These are phyloP conservation scores for Xiphophorus couchianus DNA, from an alignment of 2,113 vertebrate species.

Conservation along the genomic window DNA sequence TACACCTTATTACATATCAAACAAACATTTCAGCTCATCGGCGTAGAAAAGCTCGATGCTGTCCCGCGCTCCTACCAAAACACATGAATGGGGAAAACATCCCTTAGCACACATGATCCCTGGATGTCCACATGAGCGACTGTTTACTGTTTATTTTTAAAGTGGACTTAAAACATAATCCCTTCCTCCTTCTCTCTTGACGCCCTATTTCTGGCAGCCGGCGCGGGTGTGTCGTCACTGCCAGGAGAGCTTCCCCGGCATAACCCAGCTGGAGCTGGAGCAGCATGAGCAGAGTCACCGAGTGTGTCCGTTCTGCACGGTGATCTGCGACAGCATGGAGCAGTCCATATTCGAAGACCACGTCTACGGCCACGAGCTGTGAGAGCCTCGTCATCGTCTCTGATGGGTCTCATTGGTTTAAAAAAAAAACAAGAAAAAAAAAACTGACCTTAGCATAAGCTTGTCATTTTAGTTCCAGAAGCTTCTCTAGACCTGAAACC, in stretches of 20 bases:
- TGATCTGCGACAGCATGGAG: slow-evolving; percentile 75
- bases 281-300: slow-evolving; percentile 77
- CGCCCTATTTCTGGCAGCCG: slow-evolving; percentile 42
- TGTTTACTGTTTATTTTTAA: slow-evolving; percentile 58
- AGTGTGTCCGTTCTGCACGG: slow-evolving; percentile 78
- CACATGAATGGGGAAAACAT: background rate
- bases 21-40: background rate
- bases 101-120: background rate
- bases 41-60: background rate
- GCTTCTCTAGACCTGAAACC: background rate
- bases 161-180: slow-evolving; percentile 48
- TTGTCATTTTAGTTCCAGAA: background rate
- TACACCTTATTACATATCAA: background rate
- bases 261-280: slow-evolving; percentile 68
- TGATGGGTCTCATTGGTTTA: background rate
- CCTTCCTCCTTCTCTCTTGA: slow-evolving; percentile 19
- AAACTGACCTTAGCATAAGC: background rate
- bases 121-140: background rate
- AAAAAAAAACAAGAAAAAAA: background rate
- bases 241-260: slow-evolving; percentile 73
- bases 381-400: background rate
- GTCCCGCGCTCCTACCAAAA: background rate
- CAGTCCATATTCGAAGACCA: slow-evolving; percentile 79
- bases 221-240: slow-evolving; percentile 72
- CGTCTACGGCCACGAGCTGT: slow-evolving; percentile 75